A percentile compares a stretch with the other conserved stretches of the same genome.
Conservation (phyloP, 2,797 vertebrate genomes). For the Gymnoscopelus microlampas region DNA sequence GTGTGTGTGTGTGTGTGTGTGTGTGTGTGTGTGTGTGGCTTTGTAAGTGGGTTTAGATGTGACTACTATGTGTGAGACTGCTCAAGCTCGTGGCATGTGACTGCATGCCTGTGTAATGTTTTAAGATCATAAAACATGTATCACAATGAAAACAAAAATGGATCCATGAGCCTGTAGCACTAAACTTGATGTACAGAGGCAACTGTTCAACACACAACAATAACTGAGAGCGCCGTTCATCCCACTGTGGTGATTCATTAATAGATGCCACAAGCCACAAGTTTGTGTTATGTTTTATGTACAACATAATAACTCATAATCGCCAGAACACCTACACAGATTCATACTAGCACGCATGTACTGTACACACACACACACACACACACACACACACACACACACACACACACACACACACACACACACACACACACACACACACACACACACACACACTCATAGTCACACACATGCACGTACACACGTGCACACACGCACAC, state of each 20-base stretch:
- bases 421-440: not conserved
- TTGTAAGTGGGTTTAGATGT: not conserved
- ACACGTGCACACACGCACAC: no score
- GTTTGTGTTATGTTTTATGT: conserved; percentile 39
- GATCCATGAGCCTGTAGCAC: not conserved
- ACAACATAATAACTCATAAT: conserved; percentile 28
- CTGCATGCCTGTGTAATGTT: no score
- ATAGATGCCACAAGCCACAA: conserved; percentile 57
- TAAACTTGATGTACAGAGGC: conserved; percentile 35
- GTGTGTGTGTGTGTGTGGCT: not conserved
- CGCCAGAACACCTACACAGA: conserved; percentile 4
- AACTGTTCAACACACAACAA: conserved; percentile 27
- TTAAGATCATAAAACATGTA: conserved; percentile 14
- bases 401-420: not conserved
- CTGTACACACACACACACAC: conserved; percentile 2
- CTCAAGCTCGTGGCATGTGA: not conserved
- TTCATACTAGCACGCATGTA: no score
- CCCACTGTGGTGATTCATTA: conserved; percentile 38
- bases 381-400: conserved; percentile 9
- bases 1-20: not conserved
- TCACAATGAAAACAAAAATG: not conserved
- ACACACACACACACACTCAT: not conserved
- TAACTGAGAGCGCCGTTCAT: not conserved
- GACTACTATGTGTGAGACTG: not conserved
- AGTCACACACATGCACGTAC: not conserved